These are phyloP conservation scores for Sthenelais limicola DNA, from an alignment of 2,888 invertebrate genomes.

Conservation along the genomic window DNA sequence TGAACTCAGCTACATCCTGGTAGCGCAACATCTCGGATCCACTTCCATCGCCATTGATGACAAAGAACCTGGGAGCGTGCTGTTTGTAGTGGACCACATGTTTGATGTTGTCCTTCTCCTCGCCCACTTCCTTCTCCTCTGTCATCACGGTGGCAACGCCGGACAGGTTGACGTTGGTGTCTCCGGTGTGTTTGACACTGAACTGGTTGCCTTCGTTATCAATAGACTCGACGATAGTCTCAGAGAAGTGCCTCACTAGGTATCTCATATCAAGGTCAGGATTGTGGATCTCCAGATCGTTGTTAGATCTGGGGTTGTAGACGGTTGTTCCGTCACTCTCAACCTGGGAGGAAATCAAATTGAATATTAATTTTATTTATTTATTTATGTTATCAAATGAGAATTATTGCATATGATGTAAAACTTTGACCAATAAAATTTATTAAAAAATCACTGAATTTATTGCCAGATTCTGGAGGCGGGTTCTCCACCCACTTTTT, in stretches of 20 bases:
- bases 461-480: too few relatives aligned
- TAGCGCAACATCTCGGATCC: slow-evolving; percentile 69
- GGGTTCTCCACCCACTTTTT: too few relatives aligned
- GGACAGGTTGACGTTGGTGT: slow-evolving; percentile 58
- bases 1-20: slow-evolving; percentile 68
- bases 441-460: too few relatives aligned
- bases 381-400: too few relatives aligned
- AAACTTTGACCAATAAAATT: too few relatives aligned
- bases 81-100: slow-evolving; percentile 57
- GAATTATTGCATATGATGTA: too few relatives aligned
- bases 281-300: slow-evolving; percentile 51
- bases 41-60: slow-evolving; percentile 68
- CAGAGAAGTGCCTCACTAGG: slow-evolving; percentile 66
- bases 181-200: slow-evolving; percentile 68
- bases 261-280: slow-evolving; percentile 62
- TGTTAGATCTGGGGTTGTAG: slow-evolving; percentile 62
- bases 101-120: slow-evolving; percentile 44
- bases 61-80: slow-evolving; percentile 70
- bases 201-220: slow-evolving; percentile 69
- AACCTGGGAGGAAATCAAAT: not conserved
- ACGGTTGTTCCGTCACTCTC: slow-evolving; percentile 56
- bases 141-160: slow-evolving; percentile 28
- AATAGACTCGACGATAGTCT: slow-evolving; percentile 64
- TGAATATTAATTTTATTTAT: not conserved
- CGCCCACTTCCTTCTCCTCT: not conserved